These are phyloP conservation scores for Lithobates sylvaticus DNA, from an alignment of 2,797 vertebrate genomes.

Conservation along the genomic window DNA sequence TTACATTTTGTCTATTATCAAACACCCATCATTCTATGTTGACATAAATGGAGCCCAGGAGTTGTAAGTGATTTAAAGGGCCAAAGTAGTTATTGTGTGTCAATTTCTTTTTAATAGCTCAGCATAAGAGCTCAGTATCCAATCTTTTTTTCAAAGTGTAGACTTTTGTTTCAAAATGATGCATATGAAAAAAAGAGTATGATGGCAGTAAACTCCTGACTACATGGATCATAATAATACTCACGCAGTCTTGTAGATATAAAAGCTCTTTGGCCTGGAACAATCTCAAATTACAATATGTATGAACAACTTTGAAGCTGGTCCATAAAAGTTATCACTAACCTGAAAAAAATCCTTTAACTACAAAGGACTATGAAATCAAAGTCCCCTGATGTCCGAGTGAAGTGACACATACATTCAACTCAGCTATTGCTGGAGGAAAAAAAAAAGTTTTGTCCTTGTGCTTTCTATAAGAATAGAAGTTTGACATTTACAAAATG, in stretches of 20 bases:
- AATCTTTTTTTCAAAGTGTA: slow-evolving; percentile 14
- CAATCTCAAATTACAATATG: slow-evolving; percentile 45
- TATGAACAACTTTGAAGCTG: slow-evolving; percentile 45
- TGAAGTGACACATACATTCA: slow-evolving; percentile 43
- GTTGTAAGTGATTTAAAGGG: slow-evolving; percentile 5
- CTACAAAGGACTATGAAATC: slow-evolving; percentile 47
- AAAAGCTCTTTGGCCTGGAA: slow-evolving; percentile 44
- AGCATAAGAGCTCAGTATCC: background rate
- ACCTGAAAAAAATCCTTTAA: slow-evolving; percentile 39
- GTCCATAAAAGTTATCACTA: slow-evolving; percentile 46
- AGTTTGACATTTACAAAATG: slow-evolving; percentile 1
- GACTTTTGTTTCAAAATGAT: slow-evolving; percentile 6
- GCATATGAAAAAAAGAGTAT: slow-evolving; percentile 6
- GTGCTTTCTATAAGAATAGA: slow-evolving; percentile 7
- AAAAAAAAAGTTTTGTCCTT: slow-evolving; percentile 30
- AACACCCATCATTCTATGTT: background rate
- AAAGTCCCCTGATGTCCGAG: slow-evolving; percentile 31
- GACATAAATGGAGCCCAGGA: background rate
- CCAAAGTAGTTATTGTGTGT: background rate
- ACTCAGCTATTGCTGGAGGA: background rate
- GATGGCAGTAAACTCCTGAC: slow-evolving; percentile 24
- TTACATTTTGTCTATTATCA: background rate
- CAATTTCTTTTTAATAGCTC: slow-evolving; percentile 11
- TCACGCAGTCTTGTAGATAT: slow-evolving; percentile 27
- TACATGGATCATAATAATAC: slow-evolving; percentile 22